These are phyloP conservation scores for Pithys albifrons DNA, from an alignment of 2,113 vertebrate species.

Conservation along the genomic window DNA sequence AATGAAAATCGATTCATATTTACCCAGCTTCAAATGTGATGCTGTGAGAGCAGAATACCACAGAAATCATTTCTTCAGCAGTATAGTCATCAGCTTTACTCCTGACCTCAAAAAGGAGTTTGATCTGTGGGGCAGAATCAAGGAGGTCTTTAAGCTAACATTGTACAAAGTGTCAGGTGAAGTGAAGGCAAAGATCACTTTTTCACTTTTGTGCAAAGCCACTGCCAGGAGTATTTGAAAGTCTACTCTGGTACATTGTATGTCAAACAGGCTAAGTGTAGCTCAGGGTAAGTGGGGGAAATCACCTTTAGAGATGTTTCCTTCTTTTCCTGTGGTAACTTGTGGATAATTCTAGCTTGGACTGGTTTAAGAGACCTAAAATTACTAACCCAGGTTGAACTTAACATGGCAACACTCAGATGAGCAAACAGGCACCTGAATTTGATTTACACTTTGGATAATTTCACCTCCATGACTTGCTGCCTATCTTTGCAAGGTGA, in stretches of 20 bases:
- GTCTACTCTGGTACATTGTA: neutral
- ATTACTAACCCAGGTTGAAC: neutral
- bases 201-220: neutral
- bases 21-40: neutral
- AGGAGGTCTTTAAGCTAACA: neutral
- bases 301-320: neutral
- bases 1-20: neutral
- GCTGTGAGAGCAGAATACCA: neutral
- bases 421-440: neutral
- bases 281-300: neutral
- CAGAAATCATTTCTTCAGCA: neutral
- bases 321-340: neutral
- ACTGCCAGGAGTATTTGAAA: neutral
- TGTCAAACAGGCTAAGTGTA: neutral
- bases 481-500: neutral
- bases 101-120: neutral
- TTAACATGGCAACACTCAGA: neutral
- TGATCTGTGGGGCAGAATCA: neutral
- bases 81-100: neutral
- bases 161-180: neutral
- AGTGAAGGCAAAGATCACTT: neutral
- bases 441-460: neutral
- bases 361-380: neutral
- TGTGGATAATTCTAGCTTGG: neutral
- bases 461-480: neutral